These are phyloP conservation scores for Alaudala cheleensis DNA, from an alignment of 2,113 vertebrate species.

Conservation along the genomic window DNA sequence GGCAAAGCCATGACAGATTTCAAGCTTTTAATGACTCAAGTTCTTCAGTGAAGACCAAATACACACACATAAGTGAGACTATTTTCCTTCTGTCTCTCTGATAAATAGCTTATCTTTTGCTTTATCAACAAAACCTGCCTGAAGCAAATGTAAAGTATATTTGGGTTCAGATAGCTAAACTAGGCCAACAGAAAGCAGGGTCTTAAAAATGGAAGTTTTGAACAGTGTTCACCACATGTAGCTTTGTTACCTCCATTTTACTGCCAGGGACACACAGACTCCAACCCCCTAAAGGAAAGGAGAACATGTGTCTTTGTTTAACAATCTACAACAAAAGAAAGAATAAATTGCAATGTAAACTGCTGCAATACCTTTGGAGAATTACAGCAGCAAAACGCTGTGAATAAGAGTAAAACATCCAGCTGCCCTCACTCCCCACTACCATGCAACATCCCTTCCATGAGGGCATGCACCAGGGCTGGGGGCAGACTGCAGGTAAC, in stretches of 20 bases:
- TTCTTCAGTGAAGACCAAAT: neutral
- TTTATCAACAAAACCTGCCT: conserved; percentile 14
- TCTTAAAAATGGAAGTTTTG: neutral
- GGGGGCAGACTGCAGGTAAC: neutral
- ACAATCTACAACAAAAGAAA: neutral
- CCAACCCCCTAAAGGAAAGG: neutral
- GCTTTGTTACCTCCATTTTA: neutral
- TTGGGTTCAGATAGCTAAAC: neutral
- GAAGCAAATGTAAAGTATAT: neutral
- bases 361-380: neutral
- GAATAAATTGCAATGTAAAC: neutral
- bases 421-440: neutral
- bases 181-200: neutral
- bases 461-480: rapidly evolving
- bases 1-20: conserved; percentile 1
- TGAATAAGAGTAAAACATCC: neutral
- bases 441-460: neutral
- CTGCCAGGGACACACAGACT: neutral
- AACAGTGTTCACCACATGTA: neutral
- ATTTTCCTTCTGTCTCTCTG: neutral
- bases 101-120: conserved; percentile 15
- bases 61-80: neutral
- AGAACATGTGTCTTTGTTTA: neutral
- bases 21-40: neutral
- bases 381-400: neutral